Percentiles rank a stretch among this genome's conserved stretches.
phyloP scores from a whole-genome alignment of 1,140 invertebrate genomes.

The Cherax quadricarinatus region DNA sequence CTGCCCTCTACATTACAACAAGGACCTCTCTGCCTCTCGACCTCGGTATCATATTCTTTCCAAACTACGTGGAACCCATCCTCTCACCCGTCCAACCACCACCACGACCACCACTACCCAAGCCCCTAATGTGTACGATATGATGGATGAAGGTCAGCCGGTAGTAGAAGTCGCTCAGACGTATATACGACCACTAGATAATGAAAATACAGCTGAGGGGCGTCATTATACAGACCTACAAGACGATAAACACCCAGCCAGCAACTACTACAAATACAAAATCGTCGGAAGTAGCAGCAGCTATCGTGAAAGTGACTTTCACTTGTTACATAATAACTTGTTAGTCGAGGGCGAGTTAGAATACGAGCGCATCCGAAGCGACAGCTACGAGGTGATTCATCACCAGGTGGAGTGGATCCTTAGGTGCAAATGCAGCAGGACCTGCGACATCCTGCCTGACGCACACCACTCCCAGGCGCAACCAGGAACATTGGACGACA shows the following conservation, averaged over 20 bases:
- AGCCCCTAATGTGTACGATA: slow-evolving; percentile 22
- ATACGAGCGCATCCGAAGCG: slow-evolving; percentile 44
- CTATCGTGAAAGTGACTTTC: neutral
- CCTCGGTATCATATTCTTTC: neutral
- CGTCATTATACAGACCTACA: neutral
- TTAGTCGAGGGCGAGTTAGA: slow-evolving; percentile 30
- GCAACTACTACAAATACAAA: neutral
- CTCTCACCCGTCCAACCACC: neutral
- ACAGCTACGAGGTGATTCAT: slow-evolving; percentile 39
- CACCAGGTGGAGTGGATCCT: slow-evolving; percentile 44
- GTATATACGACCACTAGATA: neutral
- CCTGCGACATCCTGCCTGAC: neutral
- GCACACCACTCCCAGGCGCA: neutral
- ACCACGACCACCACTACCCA: neutral
- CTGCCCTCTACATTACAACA: slow-evolving; percentile 57
- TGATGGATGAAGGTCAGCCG: slow-evolving; percentile 52
- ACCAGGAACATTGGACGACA: neutral
- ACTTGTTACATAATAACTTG: slow-evolving; percentile 21
- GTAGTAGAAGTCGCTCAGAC: neutral
- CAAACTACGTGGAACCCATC: neutral
- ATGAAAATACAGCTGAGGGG: neutral
- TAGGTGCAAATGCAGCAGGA: neutral
- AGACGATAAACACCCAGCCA: neutral
- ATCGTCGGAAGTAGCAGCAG: neutral
- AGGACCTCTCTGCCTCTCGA: slow-evolving; percentile 24